Conservation (phyloP, 2,113 vertebrate genomes). For the Peucedramus taeniatus region DNA sequence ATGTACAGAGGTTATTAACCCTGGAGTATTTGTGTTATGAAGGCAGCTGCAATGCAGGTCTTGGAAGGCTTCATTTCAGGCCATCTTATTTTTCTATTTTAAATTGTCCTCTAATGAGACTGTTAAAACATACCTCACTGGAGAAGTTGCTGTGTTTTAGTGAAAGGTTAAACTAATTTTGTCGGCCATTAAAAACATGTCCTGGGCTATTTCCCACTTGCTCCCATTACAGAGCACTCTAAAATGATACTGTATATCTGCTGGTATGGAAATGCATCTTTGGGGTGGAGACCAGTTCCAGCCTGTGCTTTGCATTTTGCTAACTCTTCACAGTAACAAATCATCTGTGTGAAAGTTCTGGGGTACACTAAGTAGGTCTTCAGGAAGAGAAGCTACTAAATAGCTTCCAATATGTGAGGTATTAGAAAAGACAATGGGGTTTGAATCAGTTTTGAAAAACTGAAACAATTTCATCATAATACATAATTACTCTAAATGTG, state of each 20-base stretch:
- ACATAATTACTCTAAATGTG: not conserved
- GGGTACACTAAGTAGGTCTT: not conserved
- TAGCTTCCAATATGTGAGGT: not conserved
- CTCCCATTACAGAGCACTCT: not conserved
- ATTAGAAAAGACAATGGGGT: not conserved
- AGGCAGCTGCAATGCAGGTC: not conserved
- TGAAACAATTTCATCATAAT: not conserved
- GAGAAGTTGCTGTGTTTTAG: not conserved
- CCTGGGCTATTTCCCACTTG: not conserved
- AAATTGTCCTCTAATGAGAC: not conserved
- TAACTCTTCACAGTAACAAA: not conserved
- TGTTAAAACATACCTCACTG: not conserved
- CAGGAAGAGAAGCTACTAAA: not conserved
- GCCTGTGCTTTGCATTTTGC: not conserved
- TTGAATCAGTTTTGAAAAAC: not conserved
- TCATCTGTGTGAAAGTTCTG: not conserved
- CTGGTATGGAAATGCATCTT: not conserved
- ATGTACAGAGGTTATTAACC: not conserved
- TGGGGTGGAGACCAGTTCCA: not conserved
- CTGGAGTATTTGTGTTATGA: not conserved
- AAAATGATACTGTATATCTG: not conserved
- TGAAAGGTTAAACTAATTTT: not conserved
- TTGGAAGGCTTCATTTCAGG: not conserved
- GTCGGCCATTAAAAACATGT: not conserved
- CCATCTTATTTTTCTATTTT: not conserved